Percentiles rank a stretch among this genome's conserved stretches.
These are phyloP conservation scores for Chrysoperla carnea DNA, from an alignment of 1,140 invertebrate species.

Conservation along the genomic window DNA sequence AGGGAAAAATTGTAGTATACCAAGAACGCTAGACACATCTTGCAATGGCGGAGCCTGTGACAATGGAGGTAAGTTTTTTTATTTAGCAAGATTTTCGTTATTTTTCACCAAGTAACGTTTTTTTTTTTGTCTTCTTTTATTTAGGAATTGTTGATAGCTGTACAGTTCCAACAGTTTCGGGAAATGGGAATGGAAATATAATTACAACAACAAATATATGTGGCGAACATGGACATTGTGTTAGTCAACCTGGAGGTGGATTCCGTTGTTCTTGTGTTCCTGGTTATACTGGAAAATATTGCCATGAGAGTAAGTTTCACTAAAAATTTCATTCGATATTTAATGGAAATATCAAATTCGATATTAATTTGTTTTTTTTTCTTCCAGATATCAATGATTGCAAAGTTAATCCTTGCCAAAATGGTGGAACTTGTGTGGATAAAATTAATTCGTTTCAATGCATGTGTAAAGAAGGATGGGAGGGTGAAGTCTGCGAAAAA, in stretches of 20 bases:
- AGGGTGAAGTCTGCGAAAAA: slow-evolving; percentile 41
- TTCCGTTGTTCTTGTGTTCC: slow-evolving; percentile 55
- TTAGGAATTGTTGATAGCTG: slow-evolving; percentile 28
- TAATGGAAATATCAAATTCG: neutral
- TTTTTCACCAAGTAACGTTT: too few relatives aligned
- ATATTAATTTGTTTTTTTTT: neutral
- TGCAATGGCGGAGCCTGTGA: slow-evolving; percentile 38
- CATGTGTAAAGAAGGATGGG: slow-evolving; percentile 51
- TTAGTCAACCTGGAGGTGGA: slow-evolving; percentile 37
- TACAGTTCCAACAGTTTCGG: slow-evolving; percentile 22
- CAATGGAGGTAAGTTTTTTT: slow-evolving; percentile 19
- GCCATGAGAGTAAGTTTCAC: slow-evolving; percentile 44
- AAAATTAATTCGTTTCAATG: slow-evolving; percentile 61
- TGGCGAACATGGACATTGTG: slow-evolving; percentile 62
- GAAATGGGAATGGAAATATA: slow-evolving; percentile 15
- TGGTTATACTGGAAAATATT: slow-evolving; percentile 58
- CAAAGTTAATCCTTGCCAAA: slow-evolving; percentile 49
- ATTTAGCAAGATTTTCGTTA: neutral
- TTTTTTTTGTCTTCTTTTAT: too few relatives aligned
- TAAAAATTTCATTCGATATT: neutral
- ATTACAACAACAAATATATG: slow-evolving; percentile 31
- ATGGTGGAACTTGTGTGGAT: slow-evolving; percentile 57
- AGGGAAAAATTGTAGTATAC: slow-evolving; percentile 76
- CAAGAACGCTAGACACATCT: slow-evolving; percentile 24
- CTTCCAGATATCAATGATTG: slow-evolving; percentile 48